Evolutionary conservation across 2,113 vertebrate species (phyloP).

Genomic region (Shinisaurus crocodilurus): DNA sequence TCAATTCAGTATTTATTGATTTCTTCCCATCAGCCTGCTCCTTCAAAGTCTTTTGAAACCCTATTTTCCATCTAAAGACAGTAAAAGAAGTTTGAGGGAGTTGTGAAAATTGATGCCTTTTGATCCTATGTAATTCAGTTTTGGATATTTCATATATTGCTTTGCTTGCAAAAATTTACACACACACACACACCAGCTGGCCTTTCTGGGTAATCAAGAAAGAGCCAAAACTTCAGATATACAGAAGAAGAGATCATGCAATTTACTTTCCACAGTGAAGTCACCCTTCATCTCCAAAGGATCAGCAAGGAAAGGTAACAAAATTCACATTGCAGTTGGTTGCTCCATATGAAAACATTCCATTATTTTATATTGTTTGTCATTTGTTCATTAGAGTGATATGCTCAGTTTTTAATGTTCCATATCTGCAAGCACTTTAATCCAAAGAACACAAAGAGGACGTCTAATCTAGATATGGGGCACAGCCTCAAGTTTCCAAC

Average conservation of each 20-base stretch:
- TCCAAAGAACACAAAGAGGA: background rate
- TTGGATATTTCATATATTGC: background rate
- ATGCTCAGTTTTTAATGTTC: background rate
- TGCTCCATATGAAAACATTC: background rate
- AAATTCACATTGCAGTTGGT: background rate
- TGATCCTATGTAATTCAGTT: background rate
- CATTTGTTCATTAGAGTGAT: background rate
- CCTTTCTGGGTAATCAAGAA: background rate
- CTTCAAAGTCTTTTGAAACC: background rate
- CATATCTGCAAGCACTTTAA: background rate
- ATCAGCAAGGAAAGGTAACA: background rate
- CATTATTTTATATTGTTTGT: background rate
- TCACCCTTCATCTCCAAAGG: background rate
- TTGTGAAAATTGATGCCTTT: background rate
- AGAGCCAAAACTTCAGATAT: background rate
- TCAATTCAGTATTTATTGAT: constrained; percentile 24
- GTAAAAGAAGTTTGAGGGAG: background rate
- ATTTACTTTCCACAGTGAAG: background rate
- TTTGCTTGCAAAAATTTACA: constrained; percentile 37
- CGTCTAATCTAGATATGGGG: background rate
- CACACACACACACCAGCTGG: background rate
- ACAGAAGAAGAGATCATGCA: background rate
- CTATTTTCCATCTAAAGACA: background rate
- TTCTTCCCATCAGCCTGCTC: constrained; percentile 7
- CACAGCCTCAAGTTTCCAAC: background rate